Percentiles rank a stretch among this genome's conserved stretches.
phyloP scores from a whole-genome alignment of 2,888 invertebrate species.

The Drosophila peninsularis region DNA sequence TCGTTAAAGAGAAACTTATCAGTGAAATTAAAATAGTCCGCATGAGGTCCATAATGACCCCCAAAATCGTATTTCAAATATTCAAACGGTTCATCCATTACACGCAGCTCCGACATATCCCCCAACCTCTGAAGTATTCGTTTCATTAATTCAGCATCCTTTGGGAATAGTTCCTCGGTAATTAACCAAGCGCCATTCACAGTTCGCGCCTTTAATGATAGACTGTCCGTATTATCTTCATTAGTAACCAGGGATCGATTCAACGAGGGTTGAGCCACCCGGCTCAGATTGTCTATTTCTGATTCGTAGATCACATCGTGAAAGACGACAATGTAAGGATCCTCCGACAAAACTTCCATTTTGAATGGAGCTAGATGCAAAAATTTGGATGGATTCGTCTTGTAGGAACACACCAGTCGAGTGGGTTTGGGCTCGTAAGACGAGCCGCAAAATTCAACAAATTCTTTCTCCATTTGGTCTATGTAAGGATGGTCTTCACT shows the following conservation, averaged over 20 bases:
- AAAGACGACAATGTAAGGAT: conserved; percentile 47
- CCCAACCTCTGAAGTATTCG: conserved; percentile 5
- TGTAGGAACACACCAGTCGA: conserved; percentile 45
- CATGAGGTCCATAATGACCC: conserved; percentile 32
- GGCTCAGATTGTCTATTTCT: conserved; percentile 13
- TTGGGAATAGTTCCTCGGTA: rapidly evolving
- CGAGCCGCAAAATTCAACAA: conserved; percentile 21
- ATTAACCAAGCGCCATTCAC: conserved; percentile 8
- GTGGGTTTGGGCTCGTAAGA: neutral
- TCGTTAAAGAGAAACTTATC: neutral
- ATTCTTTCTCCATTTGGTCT: neutral
- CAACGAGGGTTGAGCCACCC: neutral
- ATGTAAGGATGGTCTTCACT: neutral
- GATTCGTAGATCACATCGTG: conserved; percentile 42
- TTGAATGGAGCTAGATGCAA: conserved; percentile 52
- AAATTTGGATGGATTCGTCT: conserved; percentile 24
- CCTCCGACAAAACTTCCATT: conserved; percentile 44
- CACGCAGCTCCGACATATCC: conserved; percentile 36
- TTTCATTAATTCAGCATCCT: neutral
- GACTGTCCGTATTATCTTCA: rapidly evolving
- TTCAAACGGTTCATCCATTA: neutral
- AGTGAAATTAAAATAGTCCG: conserved; percentile 24
- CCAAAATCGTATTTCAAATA: conserved; percentile 49
- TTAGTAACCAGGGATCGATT: rapidly evolving
- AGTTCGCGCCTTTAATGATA: conserved; percentile 2